These are phyloP conservation scores for Cyclina sinensis DNA, from an alignment of 1,140 invertebrate species.

Conservation along the genomic window DNA sequence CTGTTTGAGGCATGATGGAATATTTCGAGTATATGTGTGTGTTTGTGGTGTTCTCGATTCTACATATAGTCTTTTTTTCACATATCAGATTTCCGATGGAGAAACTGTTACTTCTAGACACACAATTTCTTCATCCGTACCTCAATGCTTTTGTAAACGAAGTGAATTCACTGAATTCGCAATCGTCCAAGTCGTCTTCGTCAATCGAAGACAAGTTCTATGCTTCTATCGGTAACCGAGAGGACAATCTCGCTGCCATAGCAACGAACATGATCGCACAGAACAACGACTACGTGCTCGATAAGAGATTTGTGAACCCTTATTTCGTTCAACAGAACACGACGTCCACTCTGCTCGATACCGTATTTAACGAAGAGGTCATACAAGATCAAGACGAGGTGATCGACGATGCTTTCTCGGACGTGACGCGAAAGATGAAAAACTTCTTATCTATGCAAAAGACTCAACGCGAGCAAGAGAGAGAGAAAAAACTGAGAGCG, in stretches of 20 bases:
- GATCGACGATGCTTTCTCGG: background rate
- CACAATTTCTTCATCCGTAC: background rate
- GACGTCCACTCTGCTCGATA: background rate
- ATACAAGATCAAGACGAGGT: background rate
- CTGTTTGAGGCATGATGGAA: background rate
- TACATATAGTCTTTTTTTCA: background rate
- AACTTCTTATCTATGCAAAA: background rate
- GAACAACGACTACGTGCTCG: background rate
- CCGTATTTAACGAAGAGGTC: background rate
- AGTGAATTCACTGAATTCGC: background rate
- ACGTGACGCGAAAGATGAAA: background rate
- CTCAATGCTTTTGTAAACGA: background rate
- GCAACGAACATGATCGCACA: background rate
- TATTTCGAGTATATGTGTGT: background rate
- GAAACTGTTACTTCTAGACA: background rate
- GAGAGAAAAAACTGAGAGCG: background rate
- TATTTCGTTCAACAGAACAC: background rate
- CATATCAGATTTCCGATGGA: background rate
- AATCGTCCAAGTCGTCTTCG: background rate
- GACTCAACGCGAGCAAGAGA: background rate
- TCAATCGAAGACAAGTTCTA: slow-evolving; percentile 5
- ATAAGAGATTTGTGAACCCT: slow-evolving; percentile 6
- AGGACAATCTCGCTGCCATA: background rate
- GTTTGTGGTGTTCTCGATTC: too few species aligned
- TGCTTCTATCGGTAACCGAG: background rate